These are phyloP conservation scores for Graptemys geographica DNA, from an alignment of 2,797 vertebrate species.

Conservation along the genomic window DNA sequence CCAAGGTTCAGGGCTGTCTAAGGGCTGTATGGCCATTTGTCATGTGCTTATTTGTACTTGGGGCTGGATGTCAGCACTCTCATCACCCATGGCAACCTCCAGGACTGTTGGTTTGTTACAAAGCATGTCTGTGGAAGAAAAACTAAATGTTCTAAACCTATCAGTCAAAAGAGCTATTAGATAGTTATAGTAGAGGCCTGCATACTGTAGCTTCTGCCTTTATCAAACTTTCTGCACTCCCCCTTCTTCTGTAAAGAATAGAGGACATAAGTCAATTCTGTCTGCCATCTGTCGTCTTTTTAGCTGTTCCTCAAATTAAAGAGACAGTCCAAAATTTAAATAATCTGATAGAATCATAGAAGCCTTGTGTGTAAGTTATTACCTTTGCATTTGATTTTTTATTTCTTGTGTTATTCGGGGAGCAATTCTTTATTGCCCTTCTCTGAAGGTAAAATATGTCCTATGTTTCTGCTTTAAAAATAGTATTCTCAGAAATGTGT, in stretches of 20 bases:
- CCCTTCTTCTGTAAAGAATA: constrained; percentile 87
- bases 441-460: constrained; percentile 60
- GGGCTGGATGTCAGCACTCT: constrained; percentile 85
- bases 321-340: constrained; percentile 82
- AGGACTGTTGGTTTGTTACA: constrained; percentile 83
- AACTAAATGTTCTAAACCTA: constrained; percentile 73
- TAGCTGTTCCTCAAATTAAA: constrained; percentile 84
- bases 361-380: constrained; percentile 69
- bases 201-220: constrained; percentile 79
- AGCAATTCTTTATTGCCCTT: constrained; percentile 54
- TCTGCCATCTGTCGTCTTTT: constrained; percentile 91
- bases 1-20: constrained; percentile 86
- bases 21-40: constrained; percentile 90
- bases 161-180: constrained; percentile 80
- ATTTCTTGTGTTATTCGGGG: constrained; percentile 59
- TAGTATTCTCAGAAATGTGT: constrained; percentile 65
- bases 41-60: constrained; percentile 89
- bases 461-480: constrained; percentile 67
- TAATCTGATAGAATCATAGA: constrained; percentile 74
- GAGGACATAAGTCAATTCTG: constrained; percentile 90
- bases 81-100: constrained; percentile 87
- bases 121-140: constrained; percentile 71
- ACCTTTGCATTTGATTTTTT: constrained; percentile 31
- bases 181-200: constrained; percentile 83
- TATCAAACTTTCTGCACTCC: constrained; percentile 86